Percentiles rank a stretch among this genome's conserved stretches.
Evolutionary conservation across 2,888 invertebrate genomes (phyloP).

Genomic region (Callosobruchus maculatus): DNA sequence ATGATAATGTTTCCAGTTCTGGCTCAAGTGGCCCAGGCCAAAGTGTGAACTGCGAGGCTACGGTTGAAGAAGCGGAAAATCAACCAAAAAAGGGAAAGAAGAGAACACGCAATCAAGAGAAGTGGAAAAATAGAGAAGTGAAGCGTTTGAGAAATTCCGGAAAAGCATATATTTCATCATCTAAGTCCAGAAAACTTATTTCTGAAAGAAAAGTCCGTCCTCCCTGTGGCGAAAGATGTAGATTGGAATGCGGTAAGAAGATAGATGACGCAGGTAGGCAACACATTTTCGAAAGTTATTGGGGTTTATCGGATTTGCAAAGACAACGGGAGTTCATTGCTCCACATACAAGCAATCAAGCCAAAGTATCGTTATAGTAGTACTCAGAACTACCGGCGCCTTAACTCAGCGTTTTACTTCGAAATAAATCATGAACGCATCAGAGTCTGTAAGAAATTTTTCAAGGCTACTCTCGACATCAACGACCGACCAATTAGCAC

Average conservation of each 20-base stretch:
- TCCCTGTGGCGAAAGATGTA: constrained; percentile 6
- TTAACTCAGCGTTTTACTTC: constrained; percentile 15
- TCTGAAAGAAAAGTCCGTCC: no score
- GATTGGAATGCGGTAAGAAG: constrained; percentile 4
- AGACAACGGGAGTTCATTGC: constrained; percentile 7
- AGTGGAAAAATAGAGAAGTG: constrained; percentile 2
- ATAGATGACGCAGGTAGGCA: not conserved
- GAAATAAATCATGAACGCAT: constrained; percentile 8
- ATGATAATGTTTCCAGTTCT: no score
- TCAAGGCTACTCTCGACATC: constrained; percentile 12
- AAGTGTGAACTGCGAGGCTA: no score
- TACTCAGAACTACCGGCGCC: constrained; percentile 4
- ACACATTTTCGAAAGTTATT: constrained; percentile 1
- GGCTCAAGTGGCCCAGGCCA: no score
- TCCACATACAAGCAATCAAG: constrained; percentile 1
- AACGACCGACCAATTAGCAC: constrained; percentile 11
- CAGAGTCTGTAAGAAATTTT: constrained; percentile 17
- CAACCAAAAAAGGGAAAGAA: no score
- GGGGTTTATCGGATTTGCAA: constrained; percentile 6
- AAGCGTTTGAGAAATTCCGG: constrained; percentile 5
- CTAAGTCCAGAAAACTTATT: no score
- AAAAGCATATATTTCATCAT: constrained; percentile 1
- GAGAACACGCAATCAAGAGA: no score
- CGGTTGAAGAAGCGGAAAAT: no score
- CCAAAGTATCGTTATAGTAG: constrained; percentile 4